Evolutionary conservation across 2,888 invertebrate species (phyloP), one percentile per base, ranked within the genome.

Genomic region (Hypercompe scribonia): DNA sequence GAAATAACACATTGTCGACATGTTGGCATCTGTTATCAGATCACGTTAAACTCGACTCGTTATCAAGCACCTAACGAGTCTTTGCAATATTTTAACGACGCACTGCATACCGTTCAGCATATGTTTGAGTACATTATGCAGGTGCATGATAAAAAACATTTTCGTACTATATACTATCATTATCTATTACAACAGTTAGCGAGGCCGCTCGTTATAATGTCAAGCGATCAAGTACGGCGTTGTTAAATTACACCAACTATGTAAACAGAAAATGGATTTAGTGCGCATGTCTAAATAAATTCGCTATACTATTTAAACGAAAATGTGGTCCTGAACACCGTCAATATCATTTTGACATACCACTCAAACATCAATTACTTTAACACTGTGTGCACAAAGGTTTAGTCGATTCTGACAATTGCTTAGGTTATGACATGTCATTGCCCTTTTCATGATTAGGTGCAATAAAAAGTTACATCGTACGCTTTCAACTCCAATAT

Each of bases 61-160:
- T 84, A 84, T 83, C 85, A 77, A 76, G 71, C 67, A 61, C 75
- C 74, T 78, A 78, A 81, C 81, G 75, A 79, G 72, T 77, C 75
- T 78, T 81, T 83, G 77, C 78, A 68, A 79, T 78, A 78, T 76
- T 81, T 84, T 83, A 77, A 82, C 84, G 82, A 79, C 75, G 36
- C 70, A 76, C 71, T 74, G 69, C 72, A 64, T 34, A 67, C 39
- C 65, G 68, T 67, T 74, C 67, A 68, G 34, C 61, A 70, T 76
- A 73, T 65, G 66, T 63, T 54, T 39, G 64, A 58, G 28, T 75
- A 70, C 70, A 72, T 72, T 61, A 71, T 28, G 42, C 33, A 36
- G 34, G 68, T 71, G 28, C 10, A 70, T 63, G 68, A 71, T 74
- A 68, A 77, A 66, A 71, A 61, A 68, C 21, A 58, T n/a, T 36